Conservation (phyloP, 1,140 invertebrate genomes). For the Trypoxylus dichotomus region DNA sequence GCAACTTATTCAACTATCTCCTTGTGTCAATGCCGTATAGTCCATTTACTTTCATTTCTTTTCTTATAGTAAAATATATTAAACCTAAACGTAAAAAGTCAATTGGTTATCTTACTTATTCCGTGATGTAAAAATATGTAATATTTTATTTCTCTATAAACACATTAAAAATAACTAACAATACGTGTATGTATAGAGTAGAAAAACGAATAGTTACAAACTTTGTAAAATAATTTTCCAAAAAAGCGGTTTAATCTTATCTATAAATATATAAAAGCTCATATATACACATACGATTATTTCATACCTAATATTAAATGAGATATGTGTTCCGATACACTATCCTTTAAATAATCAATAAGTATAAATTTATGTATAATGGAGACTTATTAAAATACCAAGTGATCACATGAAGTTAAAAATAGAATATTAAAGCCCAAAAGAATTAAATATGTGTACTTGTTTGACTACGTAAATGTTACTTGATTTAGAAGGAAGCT, state of each 20-base stretch:
- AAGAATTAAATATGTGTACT: background rate
- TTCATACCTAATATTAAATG: background rate
- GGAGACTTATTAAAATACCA: constrained; percentile 4
- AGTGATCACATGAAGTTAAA: constrained; percentile 19
- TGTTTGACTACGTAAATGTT: constrained; percentile 5
- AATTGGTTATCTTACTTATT: background rate
- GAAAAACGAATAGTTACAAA: constrained; percentile 4
- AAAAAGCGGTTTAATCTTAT: constrained; percentile 1
- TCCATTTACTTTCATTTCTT: too few relatives aligned
- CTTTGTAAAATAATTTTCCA: constrained; percentile 1
- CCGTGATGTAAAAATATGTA: background rate
- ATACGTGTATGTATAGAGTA: background rate
- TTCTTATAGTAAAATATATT: too few relatives aligned
- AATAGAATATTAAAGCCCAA: constrained; percentile 16
- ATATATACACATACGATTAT: constrained; percentile 4
- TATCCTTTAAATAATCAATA: background rate
- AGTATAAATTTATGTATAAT: constrained; percentile 10
- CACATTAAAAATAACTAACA: constrained; percentile 11
- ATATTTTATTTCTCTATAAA: constrained; percentile 15
- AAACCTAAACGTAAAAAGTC: too few relatives aligned
- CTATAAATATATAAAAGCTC: constrained; percentile 18
- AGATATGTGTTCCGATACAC: constrained; percentile 1
- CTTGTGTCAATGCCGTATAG: too few relatives aligned
- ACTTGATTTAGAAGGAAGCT: background rate
- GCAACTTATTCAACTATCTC: too few relatives aligned